Evolutionary conservation across 2,797 vertebrate species (phyloP).

Genomic region (Steatocranus sp.): DNA sequence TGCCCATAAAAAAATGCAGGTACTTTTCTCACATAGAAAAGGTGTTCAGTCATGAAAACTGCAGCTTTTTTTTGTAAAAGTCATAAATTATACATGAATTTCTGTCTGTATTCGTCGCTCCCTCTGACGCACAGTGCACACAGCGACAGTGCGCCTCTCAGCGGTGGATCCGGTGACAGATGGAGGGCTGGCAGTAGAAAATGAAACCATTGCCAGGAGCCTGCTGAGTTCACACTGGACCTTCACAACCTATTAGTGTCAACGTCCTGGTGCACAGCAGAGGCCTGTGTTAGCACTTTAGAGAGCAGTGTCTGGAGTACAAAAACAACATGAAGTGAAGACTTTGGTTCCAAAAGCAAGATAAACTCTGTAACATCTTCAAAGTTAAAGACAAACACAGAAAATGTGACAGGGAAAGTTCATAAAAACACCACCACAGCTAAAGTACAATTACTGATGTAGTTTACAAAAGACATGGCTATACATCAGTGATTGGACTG

Average conservation of each 20-base stretch:
- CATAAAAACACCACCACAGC: not conserved
- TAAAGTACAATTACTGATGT: not conserved
- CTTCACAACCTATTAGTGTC: conserved; percentile 52
- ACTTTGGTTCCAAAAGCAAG: not conserved
- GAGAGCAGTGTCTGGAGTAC: not conserved
- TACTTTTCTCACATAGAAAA: not conserved
- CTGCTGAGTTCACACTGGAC: conserved; percentile 48
- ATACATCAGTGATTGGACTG: not conserved
- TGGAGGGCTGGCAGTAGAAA: conserved; percentile 49
- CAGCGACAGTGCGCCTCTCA: not conserved
- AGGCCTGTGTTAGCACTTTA: conserved; percentile 47
- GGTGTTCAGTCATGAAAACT: not conserved
- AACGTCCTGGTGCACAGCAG: conserved; percentile 34
- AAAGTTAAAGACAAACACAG: not conserved
- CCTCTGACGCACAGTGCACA: not conserved
- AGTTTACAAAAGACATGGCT: not conserved
- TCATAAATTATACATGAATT: not conserved
- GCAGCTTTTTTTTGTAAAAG: not conserved
- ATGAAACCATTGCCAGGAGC: conserved; percentile 48
- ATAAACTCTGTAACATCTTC: not conserved
- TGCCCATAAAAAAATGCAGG: not conserved
- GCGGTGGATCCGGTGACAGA: conserved; percentile 67
- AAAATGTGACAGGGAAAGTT: not conserved
- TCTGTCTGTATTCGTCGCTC: not conserved
- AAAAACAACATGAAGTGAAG: not conserved